A percentile compares a stretch with the other conserved stretches of the same genome.
phyloP scores from a whole-genome alignment of 2,113 vertebrate genomes.

The Acanthochromis polyacanthus region DNA sequence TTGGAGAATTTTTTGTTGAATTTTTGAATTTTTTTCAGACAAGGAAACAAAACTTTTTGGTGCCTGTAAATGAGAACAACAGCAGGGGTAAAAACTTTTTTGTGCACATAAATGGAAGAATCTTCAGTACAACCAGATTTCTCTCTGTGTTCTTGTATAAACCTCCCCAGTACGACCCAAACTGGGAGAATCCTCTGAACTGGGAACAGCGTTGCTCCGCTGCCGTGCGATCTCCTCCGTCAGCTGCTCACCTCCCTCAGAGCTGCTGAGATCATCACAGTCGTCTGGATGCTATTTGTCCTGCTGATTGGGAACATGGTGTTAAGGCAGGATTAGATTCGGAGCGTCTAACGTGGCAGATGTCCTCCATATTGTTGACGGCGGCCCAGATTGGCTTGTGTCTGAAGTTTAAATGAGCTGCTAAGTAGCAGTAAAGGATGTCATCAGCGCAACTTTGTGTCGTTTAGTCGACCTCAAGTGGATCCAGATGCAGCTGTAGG shows the following conservation, averaged over 20 bases:
- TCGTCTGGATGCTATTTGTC: slow-evolving; percentile 63
- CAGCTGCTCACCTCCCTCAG: background rate
- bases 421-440: background rate
- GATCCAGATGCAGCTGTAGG: background rate
- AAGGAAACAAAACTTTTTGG: too few species aligned
- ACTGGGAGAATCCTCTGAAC: too few species aligned
- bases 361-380: slow-evolving; percentile 26
- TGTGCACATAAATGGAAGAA: too few species aligned
- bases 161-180: too few species aligned
- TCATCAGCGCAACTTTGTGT: background rate
- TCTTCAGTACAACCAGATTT: too few species aligned
- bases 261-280: slow-evolving; percentile 3
- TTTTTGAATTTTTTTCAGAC: too few species aligned
- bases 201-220: background rate
- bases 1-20: too few species aligned
- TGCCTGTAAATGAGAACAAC: too few species aligned
- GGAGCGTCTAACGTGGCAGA: slow-evolving; percentile 22
- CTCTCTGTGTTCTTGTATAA: too few species aligned
- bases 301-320: slow-evolving; percentile 56
- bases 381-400: background rate
- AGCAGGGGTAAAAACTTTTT: too few species aligned
- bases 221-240: background rate
- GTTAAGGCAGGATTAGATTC: slow-evolving; percentile 57
- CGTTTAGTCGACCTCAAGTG: background rate
- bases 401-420: slow-evolving; percentile 15